A percentile compares a stretch with the other conserved stretches of the same genome.
These are phyloP conservation scores for Ennomos quercinarius DNA, from an alignment of 2,888 invertebrate species.

Conservation along the genomic window DNA sequence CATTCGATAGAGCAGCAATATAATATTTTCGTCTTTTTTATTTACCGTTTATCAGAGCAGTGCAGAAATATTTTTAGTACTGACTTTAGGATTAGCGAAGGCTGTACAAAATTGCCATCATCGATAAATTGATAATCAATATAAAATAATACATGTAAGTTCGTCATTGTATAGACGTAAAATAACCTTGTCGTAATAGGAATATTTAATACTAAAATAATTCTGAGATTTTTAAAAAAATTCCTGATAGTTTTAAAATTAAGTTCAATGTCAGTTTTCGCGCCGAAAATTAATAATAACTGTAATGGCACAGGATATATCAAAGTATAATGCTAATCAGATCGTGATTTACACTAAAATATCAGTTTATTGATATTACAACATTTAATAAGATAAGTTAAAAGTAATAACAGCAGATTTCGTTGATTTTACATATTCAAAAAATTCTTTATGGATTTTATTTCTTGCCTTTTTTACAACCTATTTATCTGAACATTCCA, in stretches of 20 bases:
- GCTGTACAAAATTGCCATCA: too few species aligned
- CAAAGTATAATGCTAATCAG: conserved; percentile 22
- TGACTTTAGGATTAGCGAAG: too few species aligned
- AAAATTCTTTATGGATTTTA: not conserved
- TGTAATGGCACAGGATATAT: conserved; percentile 19
- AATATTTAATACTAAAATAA: too few species aligned
- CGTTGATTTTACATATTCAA: conserved; percentile 5
- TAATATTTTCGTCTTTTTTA: too few species aligned
- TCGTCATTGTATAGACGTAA: too few species aligned
- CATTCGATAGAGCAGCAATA: too few species aligned
- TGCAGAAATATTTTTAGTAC: too few species aligned
- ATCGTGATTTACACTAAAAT: conserved; percentile 8
- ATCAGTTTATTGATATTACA: not conserved
- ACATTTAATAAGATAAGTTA: not conserved
- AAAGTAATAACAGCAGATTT: not conserved
- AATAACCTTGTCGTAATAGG: too few species aligned
- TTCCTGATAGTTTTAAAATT: conserved; percentile 4
- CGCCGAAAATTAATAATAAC: conserved; percentile 3
- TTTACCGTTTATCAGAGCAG: too few species aligned
- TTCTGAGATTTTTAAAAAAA: too few species aligned
- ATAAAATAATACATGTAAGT: too few species aligned
- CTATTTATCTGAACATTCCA: conserved; percentile 26
- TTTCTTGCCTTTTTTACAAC: conserved; percentile 1
- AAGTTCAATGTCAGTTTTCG: not conserved
- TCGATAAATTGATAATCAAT: too few species aligned